A percentile compares a stretch with the other conserved stretches of the same genome.
These are phyloP conservation scores for Agriopis leucophaearia DNA, from an alignment of 2,888 invertebrate genomes.

Conservation along the genomic window DNA sequence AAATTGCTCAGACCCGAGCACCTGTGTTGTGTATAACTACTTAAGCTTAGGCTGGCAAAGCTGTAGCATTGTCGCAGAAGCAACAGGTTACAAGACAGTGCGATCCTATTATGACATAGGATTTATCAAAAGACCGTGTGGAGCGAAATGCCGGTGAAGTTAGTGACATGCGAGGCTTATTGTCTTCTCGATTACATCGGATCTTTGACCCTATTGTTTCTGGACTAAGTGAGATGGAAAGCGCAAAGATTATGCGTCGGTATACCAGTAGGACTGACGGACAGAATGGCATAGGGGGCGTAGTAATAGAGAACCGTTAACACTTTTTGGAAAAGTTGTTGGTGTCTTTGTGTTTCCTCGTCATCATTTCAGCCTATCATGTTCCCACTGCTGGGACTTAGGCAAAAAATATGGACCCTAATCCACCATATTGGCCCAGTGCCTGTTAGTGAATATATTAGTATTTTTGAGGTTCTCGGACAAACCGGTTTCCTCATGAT, in stretches of 20 bases:
- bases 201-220: constrained; percentile 11
- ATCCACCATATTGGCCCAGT: too few relatives aligned
- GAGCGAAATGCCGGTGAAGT: constrained; percentile 9
- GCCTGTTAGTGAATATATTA: too few relatives aligned
- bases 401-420: too few relatives aligned
- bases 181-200: constrained; percentile 4
- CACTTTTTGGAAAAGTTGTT: too few relatives aligned
- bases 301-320: too few relatives aligned
- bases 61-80: constrained; percentile 24
- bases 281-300: too few relatives aligned
- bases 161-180: constrained; percentile 19
- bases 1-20: constrained; percentile 35
- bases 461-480: too few relatives aligned
- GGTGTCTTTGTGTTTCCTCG: too few relatives aligned
- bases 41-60: constrained; percentile 27
- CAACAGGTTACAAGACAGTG: constrained; percentile 32
- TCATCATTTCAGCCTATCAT: too few relatives aligned
- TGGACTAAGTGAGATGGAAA: background rate
- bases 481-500: too few relatives aligned
- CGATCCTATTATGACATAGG: constrained; percentile 34
- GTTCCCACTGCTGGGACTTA: too few relatives aligned
- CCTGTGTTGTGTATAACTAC: constrained; percentile 37
- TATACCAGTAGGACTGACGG: background rate
- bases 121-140: constrained; percentile 21
- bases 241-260: background rate